Base-by-base conservation (phyloP, 1,140 invertebrate genomes). In the Aphelinus certus region DNA sequence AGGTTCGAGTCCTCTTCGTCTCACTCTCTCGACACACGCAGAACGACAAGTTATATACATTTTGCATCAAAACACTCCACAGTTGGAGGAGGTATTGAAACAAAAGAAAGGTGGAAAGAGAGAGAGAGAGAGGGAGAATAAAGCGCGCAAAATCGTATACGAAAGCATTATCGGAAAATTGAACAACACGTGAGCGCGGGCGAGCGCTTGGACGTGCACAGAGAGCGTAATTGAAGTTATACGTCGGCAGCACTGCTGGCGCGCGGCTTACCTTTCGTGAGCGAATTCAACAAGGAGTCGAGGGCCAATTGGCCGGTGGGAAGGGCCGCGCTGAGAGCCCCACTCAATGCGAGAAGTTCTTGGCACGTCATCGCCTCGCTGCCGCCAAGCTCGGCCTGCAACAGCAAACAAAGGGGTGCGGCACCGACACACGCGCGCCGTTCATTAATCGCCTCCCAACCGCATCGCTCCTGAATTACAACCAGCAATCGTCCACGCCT, bases 331-430 rank as follows among this genome's bases (percentile, higher is more conserved):
- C 95, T 95, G 47, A 98, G 91, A 7, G 96, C 95, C 58, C 96
- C 96, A 62, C 95, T 95, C 47, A 97, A 89, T 49, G 96, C 96
- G 58, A 98, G 89, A 1, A 98, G 89, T 88, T 98, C 96, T 86
- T 96, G 95, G 87, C 95, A 97, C 1, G 95, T 97, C 91, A 97
- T 93, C 7, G 91, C 90, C 73, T 92, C 91, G 42, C 88, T 85
- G 86, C 87, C 80, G 83, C 89, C 83, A 86, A 91, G 81, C 81
- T 90, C 82, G 81, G 84, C 75, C 89, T 90, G 69, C 84, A 91
- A 77, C n/a, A 47, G 70, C 55, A 78, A 67, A 73, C n/a, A 74
- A 73, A 73, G 45, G 58, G 55, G n/a, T 3, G 61, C 4, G 42
- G 43, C 26, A 26, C 26, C 26, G 26, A 26, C 26, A 26, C 26